Evolutionary conservation across 1,140 invertebrate species (phyloP).

Genomic region (Scaptomyza graminum): DNA sequence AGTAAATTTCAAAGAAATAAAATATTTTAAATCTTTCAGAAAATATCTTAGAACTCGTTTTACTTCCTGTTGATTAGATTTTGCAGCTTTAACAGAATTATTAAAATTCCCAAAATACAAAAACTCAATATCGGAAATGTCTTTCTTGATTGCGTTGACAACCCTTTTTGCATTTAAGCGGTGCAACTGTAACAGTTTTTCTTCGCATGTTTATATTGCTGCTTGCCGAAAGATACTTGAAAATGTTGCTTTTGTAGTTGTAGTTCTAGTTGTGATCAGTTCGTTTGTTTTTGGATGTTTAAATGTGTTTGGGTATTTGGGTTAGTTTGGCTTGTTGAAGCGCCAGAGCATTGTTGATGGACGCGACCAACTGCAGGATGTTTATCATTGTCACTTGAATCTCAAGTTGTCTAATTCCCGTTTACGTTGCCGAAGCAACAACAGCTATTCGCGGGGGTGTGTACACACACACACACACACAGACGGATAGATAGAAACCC

Average conservation of each 20-base stretch:
- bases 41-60: no score
- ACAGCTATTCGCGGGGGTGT: conserved; percentile 59
- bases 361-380: conserved; percentile 71
- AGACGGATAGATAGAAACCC: neutral
- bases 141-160: conserved; percentile 7
- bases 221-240: conserved; percentile 63
- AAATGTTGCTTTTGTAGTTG: conserved; percentile 12
- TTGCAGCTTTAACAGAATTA: no score
- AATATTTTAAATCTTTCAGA: no score
- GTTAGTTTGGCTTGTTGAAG: conserved; percentile 30
- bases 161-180: conserved; percentile 7
- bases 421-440: conserved; percentile 6
- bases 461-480: conserved; percentile 13
- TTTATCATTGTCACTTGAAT: conserved; percentile 75
- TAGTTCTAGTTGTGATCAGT: conserved; percentile 11
- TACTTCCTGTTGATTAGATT: no score
- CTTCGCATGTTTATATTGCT: conserved; percentile 8
- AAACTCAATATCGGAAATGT: neutral
- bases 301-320: conserved; percentile 12
- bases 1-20: no score
- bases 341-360: conserved; percentile 52
- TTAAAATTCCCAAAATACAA: no score
- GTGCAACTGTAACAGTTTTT: neutral
- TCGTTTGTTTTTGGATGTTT: neutral
- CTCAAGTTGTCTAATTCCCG: conserved; percentile 54